Conservation (phyloP, 2,888 invertebrate genomes). For the Horisme vitalbata region DNA sequence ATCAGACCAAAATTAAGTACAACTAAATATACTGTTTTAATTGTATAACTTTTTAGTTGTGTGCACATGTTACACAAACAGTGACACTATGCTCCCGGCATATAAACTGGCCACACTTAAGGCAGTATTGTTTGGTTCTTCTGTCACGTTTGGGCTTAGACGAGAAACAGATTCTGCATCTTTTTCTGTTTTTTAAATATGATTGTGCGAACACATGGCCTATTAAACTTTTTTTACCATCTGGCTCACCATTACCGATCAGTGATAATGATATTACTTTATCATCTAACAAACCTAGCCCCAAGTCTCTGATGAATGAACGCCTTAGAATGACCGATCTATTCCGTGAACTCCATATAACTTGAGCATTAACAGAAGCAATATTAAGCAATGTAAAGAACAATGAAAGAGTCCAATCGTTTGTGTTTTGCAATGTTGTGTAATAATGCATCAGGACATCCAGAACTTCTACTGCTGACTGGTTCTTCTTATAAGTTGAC, state of each 20-base stretch:
- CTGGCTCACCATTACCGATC: constrained; percentile 25
- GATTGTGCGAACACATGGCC: constrained; percentile 17
- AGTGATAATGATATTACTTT: constrained; percentile 30
- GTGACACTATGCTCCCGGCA: constrained; percentile 67
- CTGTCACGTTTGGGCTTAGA: constrained; percentile 57
- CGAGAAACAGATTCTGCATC: constrained; percentile 58
- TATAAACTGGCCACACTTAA: constrained; percentile 61
- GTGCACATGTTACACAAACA: constrained; percentile 58
- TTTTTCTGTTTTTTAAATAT: constrained; percentile 48
- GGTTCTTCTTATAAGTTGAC: constrained; percentile 64
- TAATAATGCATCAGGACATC: constrained; percentile 74
- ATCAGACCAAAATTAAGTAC: too few species aligned
- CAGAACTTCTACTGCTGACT: constrained; percentile 63
- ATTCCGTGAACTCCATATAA: constrained; percentile 62
- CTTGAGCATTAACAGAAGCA: constrained; percentile 72
- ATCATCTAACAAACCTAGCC: constrained; percentile 53
- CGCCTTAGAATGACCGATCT: constrained; percentile 51
- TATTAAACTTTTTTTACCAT: constrained; percentile 35
- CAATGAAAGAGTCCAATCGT: constrained; percentile 69
- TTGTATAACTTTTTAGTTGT: neutral
- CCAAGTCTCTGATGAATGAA: constrained; percentile 63
- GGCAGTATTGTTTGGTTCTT: constrained; percentile 61
- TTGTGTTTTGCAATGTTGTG: constrained; percentile 70
- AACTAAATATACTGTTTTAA: neutral
- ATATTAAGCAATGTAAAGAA: constrained; percentile 72